These are phyloP conservation scores for Yponomeuta cagnagella DNA, from an alignment of 2,888 invertebrate species.

Conservation along the genomic window DNA sequence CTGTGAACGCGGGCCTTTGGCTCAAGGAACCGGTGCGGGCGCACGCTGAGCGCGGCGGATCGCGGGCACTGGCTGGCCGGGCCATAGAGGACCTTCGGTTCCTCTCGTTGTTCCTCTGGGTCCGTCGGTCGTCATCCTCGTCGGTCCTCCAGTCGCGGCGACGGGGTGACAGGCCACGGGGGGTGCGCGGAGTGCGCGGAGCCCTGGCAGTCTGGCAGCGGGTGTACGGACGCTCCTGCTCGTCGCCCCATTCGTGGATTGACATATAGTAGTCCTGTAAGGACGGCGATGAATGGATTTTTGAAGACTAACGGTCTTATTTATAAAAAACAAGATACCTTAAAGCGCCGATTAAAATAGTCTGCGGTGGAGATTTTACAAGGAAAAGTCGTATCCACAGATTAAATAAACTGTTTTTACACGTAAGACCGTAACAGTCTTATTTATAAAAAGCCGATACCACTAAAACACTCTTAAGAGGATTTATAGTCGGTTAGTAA, in stretches of 20 bases:
- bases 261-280: conserved; percentile 58
- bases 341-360: too few relatives aligned
- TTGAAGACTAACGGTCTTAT: not conserved
- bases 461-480: not conserved
- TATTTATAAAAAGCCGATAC: not conserved
- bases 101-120: conserved; percentile 49
- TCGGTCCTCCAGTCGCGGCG: conserved; percentile 28
- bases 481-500: too few relatives aligned
- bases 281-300: conserved; percentile 10
- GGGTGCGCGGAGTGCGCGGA: conserved; percentile 35
- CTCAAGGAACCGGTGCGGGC: conserved; percentile 52
- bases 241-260: conserved; percentile 50
- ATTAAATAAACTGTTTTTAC: too few relatives aligned
- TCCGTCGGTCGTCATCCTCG: conserved; percentile 40
- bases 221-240: conserved; percentile 44
- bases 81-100: conserved; percentile 48
- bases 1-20: conserved; percentile 63
- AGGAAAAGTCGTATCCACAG: too few relatives aligned
- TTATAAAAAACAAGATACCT: too few relatives aligned
- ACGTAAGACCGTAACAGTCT: too few relatives aligned
- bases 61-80: conserved; percentile 54
- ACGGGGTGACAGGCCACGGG: conserved; percentile 44
- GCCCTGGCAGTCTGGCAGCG: conserved; percentile 58
- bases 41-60: conserved; percentile 44
- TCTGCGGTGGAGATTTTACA: too few relatives aligned